Base-by-base conservation (phyloP, 2,888 invertebrate species). In the Ophion obscuratus region DNA sequence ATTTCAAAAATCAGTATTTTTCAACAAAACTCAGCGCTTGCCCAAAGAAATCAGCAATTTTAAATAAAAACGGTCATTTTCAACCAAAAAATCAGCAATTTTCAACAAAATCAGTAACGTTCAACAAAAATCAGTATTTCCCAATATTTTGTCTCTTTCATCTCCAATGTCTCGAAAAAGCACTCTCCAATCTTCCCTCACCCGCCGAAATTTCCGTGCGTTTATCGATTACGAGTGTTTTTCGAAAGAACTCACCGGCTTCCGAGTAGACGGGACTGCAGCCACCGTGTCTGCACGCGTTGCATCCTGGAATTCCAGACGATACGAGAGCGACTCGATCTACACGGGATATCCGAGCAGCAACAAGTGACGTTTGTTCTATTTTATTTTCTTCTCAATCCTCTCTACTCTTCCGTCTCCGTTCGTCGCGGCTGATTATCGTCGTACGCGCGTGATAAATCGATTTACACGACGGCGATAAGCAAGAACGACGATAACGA, bases 311-410 rank as follows among this genome's bases (percentile, higher is more conserved):
- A 81, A 93, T 90, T 88, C 91, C 93, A 73, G 93, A 95, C 88
- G 95, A 95, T 89, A 96, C 95, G 92, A 96, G 94, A 89, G 96
- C 96, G 92, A 96, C 95, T 89, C 95, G 95, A 96, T 96, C 96
- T 96, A 94, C 57, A n/a, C 11, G 14, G 40, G 40, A 5, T 66
- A 44, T 71, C 66, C 76, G 68, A 61, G n/a, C 75, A 79, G 62
- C 24, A 59, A 76, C 57, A 71, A 64, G 67, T 62, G 44, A 64
- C 53, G 31, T 31, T 70, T 68, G n/a, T 53, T 40, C 53, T 2
- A 31, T 59, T 66, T 24, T 70, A 53, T 67, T 47, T 47, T 74
- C 31, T 44, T 53, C 66, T 78, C 66, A 71, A 53, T 27, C 31
- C n/a, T 73, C 36, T 66, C 5, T 40, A 17, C 17, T 6, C 11